Evolutionary conservation across 1,140 invertebrate species (phyloP), one percentile per base, ranked within the genome.

Genomic region (Cydia fagiglandana): DNA sequence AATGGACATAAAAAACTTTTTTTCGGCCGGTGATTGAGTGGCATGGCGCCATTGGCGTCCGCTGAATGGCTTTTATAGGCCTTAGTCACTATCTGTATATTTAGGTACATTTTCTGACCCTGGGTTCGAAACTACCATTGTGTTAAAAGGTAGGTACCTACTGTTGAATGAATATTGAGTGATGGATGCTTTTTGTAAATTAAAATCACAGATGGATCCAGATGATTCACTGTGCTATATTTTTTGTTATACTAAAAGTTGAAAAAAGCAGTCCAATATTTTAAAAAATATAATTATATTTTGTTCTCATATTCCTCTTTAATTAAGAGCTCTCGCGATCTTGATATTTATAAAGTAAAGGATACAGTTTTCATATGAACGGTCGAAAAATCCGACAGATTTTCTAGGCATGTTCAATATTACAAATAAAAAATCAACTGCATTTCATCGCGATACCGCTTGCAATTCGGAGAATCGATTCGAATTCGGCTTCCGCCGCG

Each of bases 1-100:
- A 61, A 61, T 61, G 20, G 56, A 61, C 56, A 7, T 56, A 61
- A 61, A 61, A 24, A 61, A 61, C 53, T 24, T 24, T 61, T 61
- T 61, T 61, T 53, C 50, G 24, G 9, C 9, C 56, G 56, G 20
- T 61, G 56, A 61, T 61, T 61, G 56, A 61, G 56, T 61, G 56
- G 56, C 56, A 20, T 20, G 20, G 56, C 17, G 56, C 10, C 24
- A 24, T 24, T 24, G 0, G 24, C 24, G 24, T 24, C 24, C 20
- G 7, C 56, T 61, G 17, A 24, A 61, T 61, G 56, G 56, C 20
- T 61, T 61, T 61, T 61, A 61, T 24, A 61, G 20, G 56, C 56
- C 20, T 61, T 24, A 10, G 56, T 24, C 20, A 53, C 50, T 53
- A n/a, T 61, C 20, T 61, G 56, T 61, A 61, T 61, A 61, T 61